Base-by-base conservation (phyloP, 2,113 vertebrate species). In the Barbus barbus region DNA sequence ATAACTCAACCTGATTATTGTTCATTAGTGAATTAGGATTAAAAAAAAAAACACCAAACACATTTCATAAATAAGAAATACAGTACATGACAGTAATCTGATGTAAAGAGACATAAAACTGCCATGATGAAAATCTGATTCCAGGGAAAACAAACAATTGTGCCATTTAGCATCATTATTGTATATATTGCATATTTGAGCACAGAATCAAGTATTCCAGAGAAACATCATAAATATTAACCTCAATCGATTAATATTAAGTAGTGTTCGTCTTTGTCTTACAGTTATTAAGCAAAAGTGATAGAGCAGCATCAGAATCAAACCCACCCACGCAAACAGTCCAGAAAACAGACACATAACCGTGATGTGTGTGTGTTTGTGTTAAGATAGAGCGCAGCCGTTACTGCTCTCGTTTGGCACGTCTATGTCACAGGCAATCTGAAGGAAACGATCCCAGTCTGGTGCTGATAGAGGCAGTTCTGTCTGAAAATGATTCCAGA, bases 401-500 rank as follows among this genome's bases (percentile, higher is more conserved):
- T n/a, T 56, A n/a, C 46, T 77, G 26, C 18, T 14, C 48, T 31
- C 74, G 4, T 12, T 22, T 33, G 28, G 1, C 48, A 1, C 9
- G 0, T 77, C 24, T 0, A 4, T 48, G 14, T 81, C 24, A 53
- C 12, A 1, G 7, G 6, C 20, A 0, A 0, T 48, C 58, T 87
- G 78, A 24, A 92, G 88, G 58, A 93, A 90, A 7, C 26, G 9
- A 36, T 86, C 83, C 92, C 93, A 93, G 78, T 93, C 89, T 4
- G 93, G 92, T 0, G 78, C 51, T 12, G 5, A 12, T 14, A 90
- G 26, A 0, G 93, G 93, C 9, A 94, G 82, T 5, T 92, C 75
- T 3, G 77, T 91, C 86, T 94, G 93, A 61, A 93, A 94, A 41
- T 94, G 92, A 44, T 91, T 93, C 92, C 93, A 94, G 69, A 94